Evolutionary conservation across 1,140 invertebrate genomes (phyloP).

Genomic region (Musca domestica): DNA sequence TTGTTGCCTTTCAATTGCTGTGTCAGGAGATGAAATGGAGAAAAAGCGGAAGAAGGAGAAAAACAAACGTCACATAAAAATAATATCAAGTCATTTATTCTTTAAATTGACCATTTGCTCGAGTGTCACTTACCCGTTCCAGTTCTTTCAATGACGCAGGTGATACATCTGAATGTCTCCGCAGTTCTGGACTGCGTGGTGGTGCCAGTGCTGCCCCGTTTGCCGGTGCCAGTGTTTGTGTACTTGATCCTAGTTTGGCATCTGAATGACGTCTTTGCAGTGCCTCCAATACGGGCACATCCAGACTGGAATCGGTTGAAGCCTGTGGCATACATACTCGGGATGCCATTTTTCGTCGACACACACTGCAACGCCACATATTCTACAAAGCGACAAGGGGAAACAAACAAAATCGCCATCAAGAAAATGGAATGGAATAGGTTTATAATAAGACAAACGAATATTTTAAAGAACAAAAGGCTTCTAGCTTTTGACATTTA

Average conservation of each 20-base stretch:
- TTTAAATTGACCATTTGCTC: neutral
- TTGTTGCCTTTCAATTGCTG: constrained; percentile 34
- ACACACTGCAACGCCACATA: constrained; percentile 77
- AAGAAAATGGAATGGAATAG: neutral
- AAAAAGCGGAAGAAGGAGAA: too few relatives aligned
- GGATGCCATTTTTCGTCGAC: constrained; percentile 74
- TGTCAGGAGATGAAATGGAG: neutral
- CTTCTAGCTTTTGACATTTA: too few relatives aligned
- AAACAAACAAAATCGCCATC: neutral
- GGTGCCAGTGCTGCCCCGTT: constrained; percentile 64
- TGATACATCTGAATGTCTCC: constrained; percentile 79
- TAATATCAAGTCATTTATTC: neutral
- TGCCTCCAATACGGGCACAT: constrained; percentile 72
- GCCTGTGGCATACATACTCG: constrained; percentile 68
- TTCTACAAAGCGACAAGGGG: constrained; percentile 55
- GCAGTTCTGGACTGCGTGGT: constrained; percentile 72
- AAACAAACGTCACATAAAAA: too few relatives aligned
- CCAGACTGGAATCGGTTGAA: constrained; percentile 75
- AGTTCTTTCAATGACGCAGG: constrained; percentile 79
- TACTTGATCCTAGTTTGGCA: constrained; percentile 64
- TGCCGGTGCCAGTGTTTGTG: constrained; percentile 53
- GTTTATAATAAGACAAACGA: too few relatives aligned
- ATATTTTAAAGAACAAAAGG: too few relatives aligned
- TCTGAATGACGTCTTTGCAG: constrained; percentile 76
- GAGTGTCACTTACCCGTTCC: constrained; percentile 66